phyloP scores from a whole-genome alignment of 2,797 vertebrate species.

The Phylloscopus collybita region DNA sequence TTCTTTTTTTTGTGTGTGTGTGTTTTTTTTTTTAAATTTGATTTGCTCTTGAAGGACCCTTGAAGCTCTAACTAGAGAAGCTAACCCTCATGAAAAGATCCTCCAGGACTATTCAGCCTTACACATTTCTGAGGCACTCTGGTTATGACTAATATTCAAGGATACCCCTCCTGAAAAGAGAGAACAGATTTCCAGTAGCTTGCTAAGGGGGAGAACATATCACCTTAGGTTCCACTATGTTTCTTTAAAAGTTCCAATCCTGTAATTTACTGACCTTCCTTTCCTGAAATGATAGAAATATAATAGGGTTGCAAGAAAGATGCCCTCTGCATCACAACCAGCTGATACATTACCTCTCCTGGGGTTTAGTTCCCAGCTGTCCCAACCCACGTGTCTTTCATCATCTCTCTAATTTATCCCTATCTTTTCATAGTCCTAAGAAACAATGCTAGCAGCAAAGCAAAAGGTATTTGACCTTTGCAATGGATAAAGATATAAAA shows the following conservation, averaged over 20 bases:
- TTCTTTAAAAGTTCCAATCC: neutral
- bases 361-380: neutral
- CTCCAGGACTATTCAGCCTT: neutral
- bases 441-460: neutral
- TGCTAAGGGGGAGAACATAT: neutral
- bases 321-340: neutral
- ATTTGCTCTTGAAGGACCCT: neutral
- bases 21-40: neutral
- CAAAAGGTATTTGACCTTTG: neutral
- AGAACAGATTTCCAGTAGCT: neutral
- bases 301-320: neutral
- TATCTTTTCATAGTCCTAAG: neutral
- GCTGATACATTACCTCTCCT: neutral
- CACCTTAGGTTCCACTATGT: neutral
- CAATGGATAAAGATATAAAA: neutral
- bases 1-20: neutral
- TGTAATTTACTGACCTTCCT: neutral
- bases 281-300: neutral
- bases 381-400: neutral
- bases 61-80: neutral
- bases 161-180: neutral
- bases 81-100: neutral
- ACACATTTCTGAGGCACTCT: neutral
- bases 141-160: neutral
- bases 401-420: neutral